phyloP scores from a whole-genome alignment of 2,113 vertebrate genomes.

The Dasyurus viverrinus region DNA sequence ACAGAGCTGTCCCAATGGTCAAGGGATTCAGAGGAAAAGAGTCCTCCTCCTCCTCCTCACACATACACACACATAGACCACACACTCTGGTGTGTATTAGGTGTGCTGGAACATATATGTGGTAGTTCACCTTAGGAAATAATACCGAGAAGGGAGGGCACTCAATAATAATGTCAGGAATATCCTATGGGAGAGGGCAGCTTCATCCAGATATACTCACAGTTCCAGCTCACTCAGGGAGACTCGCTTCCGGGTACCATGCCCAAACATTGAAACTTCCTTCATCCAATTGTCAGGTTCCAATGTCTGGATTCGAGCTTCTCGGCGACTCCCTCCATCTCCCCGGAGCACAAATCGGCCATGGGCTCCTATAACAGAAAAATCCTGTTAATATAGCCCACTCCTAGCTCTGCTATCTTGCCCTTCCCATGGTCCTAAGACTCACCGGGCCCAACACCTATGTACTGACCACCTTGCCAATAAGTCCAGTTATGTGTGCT shows the following conservation, averaged over 20 bases:
- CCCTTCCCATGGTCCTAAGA: background rate
- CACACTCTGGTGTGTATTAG: background rate
- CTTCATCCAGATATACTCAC: constrained; percentile 82
- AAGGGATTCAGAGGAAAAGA: background rate
- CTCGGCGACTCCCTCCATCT: constrained; percentile 80
- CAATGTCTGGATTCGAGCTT: constrained; percentile 94
- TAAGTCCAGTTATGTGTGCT: constrained; percentile 93
- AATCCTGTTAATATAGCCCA: background rate
- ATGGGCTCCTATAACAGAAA: constrained; percentile 87
- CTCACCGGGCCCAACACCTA: constrained; percentile 94
- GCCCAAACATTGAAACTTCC: constrained; percentile 89
- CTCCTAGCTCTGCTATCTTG: constrained; percentile 41
- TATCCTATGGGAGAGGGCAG: background rate
- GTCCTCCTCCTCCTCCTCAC: too few relatives aligned
- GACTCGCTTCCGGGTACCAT: constrained; percentile 88
- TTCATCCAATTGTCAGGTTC: constrained; percentile 92
- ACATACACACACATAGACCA: background rate
- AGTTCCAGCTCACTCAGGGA: constrained; percentile 83
- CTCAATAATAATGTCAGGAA: background rate
- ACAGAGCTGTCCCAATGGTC: background rate
- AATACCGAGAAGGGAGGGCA: background rate
- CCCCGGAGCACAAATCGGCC: constrained; percentile 87
- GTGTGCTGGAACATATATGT: background rate
- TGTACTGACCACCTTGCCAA: constrained; percentile 92
- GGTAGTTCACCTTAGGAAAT: background rate